Conservation (phyloP, 2,797 vertebrate species). For the Kryptolebias ocellatus region DNA sequence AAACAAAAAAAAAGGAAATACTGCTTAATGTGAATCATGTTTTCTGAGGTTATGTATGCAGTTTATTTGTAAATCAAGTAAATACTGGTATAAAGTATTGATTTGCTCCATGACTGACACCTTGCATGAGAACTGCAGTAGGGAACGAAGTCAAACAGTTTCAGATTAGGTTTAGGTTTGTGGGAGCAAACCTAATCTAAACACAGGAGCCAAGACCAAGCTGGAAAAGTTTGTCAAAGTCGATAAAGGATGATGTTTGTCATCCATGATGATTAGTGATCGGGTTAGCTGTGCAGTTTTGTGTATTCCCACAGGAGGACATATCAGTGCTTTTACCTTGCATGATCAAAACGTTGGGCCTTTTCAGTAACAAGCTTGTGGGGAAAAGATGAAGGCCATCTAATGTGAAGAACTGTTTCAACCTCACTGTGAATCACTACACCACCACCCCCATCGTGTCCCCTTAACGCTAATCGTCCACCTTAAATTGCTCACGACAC, state of each 20-base stretch:
- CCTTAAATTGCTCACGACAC: constrained; percentile 17
- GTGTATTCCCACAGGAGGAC: constrained; percentile 26
- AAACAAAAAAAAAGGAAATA: constrained; percentile 44
- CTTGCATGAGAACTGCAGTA: constrained; percentile 6
- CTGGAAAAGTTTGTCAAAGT: constrained; percentile 14
- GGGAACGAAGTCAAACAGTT: background rate
- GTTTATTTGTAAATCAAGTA: constrained; percentile 33
- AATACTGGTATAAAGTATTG: constrained; percentile 10
- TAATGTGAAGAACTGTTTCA: constrained; percentile 60
- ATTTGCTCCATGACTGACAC: constrained; percentile 36
- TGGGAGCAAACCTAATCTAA: constrained; percentile 23
- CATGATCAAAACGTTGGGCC: constrained; percentile 49
- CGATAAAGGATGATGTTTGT: constrained; percentile 19
- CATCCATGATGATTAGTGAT: constrained; percentile 15
- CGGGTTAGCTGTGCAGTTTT: constrained; percentile 26
- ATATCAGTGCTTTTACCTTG: constrained; percentile 43
- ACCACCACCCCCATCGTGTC: constrained; percentile 28
- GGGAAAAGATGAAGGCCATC: constrained; percentile 38
- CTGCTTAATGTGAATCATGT: constrained; percentile 67
- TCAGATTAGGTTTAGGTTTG: no score
- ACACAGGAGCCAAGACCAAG: constrained; percentile 12
- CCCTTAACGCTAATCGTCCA: constrained; percentile 20
- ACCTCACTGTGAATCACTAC: constrained; percentile 66
- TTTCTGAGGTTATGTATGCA: constrained; percentile 57
- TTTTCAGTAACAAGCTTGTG: constrained; percentile 29